These are phyloP conservation scores for Prietella phreatophila DNA, from an alignment of 2,113 vertebrate species.

Conservation along the genomic window DNA sequence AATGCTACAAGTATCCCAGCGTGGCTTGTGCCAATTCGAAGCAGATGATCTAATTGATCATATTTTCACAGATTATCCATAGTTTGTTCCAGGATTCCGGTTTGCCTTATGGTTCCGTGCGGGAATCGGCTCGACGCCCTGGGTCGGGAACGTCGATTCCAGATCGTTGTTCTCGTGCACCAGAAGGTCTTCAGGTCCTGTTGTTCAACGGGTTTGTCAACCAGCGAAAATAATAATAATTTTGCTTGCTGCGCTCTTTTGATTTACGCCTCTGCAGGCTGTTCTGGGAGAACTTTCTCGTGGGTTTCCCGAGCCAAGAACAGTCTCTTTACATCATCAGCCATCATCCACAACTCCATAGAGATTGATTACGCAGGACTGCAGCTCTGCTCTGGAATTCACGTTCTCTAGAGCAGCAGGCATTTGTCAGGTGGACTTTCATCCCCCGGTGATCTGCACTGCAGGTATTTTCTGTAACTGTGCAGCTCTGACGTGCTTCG, in stretches of 20 bases:
- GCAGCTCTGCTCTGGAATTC: slow-evolving; percentile 48
- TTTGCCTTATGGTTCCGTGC: neutral
- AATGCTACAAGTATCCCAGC: slow-evolving; percentile 18
- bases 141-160: neutral
- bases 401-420: slow-evolving; percentile 35
- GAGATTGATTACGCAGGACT: slow-evolving; percentile 49
- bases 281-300: slow-evolving; percentile 43
- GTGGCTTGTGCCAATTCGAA: neutral
- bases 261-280: slow-evolving; percentile 53
- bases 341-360: slow-evolving; percentile 48
- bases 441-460: slow-evolving; percentile 39
- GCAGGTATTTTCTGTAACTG: slow-evolving; percentile 33
- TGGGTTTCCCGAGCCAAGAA: slow-evolving; percentile 48
- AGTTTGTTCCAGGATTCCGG: neutral
- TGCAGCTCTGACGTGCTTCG: slow-evolving; percentile 5
- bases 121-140: neutral
- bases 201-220: slow-evolving; percentile 39
- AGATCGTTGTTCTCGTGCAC: slow-evolving; percentile 1
- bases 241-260: slow-evolving; percentile 42
- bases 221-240: slow-evolving; percentile 9
- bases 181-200: neutral
- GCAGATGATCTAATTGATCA: neutral
- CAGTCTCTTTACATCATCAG: slow-evolving; percentile 56
- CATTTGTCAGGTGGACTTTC: slow-evolving; percentile 46
- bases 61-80: neutral